phyloP scores from a whole-genome alignment of 2,797 vertebrate species.

The Silurus aristotelis region DNA sequence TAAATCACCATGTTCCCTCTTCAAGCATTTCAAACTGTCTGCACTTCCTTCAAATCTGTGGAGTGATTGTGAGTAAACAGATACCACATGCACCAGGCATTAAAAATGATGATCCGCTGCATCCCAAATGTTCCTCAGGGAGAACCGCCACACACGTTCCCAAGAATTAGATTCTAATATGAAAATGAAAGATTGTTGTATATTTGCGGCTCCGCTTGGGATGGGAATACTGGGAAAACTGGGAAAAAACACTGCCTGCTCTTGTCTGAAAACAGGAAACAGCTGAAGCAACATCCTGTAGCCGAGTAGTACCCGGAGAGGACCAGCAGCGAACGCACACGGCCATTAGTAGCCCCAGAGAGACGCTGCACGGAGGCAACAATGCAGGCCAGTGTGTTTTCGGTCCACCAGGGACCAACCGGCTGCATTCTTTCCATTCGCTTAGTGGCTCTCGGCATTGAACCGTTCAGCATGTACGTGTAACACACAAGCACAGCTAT shows the following conservation, averaged over 20 bases:
- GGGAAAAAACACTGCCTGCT: constrained; percentile 26
- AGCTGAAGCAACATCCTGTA: constrained; percentile 79
- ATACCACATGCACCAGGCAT: neutral
- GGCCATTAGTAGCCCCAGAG: constrained; percentile 50
- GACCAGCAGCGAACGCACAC: constrained; percentile 45
- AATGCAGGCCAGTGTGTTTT: constrained; percentile 64
- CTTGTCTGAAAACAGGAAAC: constrained; percentile 72
- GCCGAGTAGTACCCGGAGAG: constrained; percentile 44
- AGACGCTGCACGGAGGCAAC: constrained; percentile 49
- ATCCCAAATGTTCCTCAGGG: neutral
- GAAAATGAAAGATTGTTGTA: neutral
- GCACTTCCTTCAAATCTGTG: neutral
- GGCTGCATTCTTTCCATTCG: constrained; percentile 62
- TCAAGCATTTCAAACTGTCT: neutral
- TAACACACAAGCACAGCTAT: constrained; percentile 22
- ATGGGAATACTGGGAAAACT: constrained; percentile 47
- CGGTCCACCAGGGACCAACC: constrained; percentile 47
- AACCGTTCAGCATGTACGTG: neutral
- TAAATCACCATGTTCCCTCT: neutral
- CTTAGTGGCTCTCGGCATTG: constrained; percentile 11
- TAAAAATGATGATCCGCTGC: neutral
- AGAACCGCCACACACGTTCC: too few relatives aligned
- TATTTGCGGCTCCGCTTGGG: neutral
- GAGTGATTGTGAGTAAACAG: neutral
- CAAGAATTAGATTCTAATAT: neutral